phyloP scores from a whole-genome alignment of 2,113 vertebrate genomes.

The Lasiurus cinereus region DNA sequence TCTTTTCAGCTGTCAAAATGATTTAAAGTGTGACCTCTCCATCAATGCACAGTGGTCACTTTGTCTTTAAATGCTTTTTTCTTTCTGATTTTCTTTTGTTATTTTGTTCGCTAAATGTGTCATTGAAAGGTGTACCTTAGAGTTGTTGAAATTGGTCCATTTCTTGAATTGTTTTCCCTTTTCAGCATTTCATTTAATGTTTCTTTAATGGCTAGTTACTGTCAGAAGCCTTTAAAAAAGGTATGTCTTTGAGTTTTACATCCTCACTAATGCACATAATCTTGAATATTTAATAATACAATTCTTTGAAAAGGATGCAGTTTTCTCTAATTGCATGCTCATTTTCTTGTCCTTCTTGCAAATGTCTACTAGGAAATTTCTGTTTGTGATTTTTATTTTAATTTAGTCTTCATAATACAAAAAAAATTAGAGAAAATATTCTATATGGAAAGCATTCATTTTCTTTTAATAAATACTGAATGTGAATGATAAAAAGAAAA shows the following conservation, averaged over 20 bases:
- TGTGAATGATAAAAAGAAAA: not conserved
- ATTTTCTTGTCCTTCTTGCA: conserved; percentile 79
- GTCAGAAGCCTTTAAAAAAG: conserved; percentile 68
- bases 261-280: conserved; percentile 76
- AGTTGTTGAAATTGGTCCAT: conserved; percentile 76
- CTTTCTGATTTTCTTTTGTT: conserved; percentile 60
- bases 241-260: conserved; percentile 61
- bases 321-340: conserved; percentile 79
- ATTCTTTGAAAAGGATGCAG: conserved; percentile 72
- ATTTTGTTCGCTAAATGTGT: conserved; percentile 72
- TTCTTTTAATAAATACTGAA: conserved; percentile 52
- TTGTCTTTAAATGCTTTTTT: conserved; percentile 64
- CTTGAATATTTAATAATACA: conserved; percentile 80
- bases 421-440: not conserved
- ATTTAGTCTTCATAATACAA: conserved; percentile 67
- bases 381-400: conserved; percentile 64
- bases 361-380: conserved; percentile 61
- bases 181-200: conserved; percentile 70
- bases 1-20: conserved; percentile 71
- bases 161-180: conserved; percentile 75
- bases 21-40: conserved; percentile 76
- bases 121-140: conserved; percentile 44
- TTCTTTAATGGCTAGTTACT: conserved; percentile 74
- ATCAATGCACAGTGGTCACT: conserved; percentile 68
- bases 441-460: conserved; percentile 58